phyloP scores from a whole-genome alignment of 2,797 vertebrate species.

The Schizopygopsis pylzovi region DNA sequence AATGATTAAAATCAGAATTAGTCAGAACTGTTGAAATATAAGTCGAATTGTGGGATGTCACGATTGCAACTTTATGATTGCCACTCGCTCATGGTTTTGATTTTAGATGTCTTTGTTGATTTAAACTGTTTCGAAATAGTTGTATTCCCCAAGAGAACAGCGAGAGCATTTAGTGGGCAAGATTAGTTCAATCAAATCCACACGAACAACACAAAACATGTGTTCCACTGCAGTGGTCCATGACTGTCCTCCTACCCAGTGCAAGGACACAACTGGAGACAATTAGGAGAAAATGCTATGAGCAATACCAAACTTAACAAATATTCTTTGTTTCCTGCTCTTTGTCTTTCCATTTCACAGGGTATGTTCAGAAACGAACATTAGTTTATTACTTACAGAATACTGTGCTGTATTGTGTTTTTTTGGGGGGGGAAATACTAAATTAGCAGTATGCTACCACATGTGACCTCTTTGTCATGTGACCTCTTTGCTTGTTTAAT shows the following conservation, averaged over 20 bases:
- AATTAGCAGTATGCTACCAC: not conserved
- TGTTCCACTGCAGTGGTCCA: conserved; percentile 43
- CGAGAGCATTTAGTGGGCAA: not conserved
- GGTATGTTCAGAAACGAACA: not conserved
- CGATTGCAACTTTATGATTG: not conserved
- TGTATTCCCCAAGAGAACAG: conserved; percentile 11
- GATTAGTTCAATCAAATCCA: conserved; percentile 40
- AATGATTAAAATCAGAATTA: not conserved
- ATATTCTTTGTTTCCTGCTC: conserved; percentile 65
- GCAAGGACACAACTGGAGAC: conserved; percentile 45
- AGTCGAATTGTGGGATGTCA: not conserved
- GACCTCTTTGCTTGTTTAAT: not conserved
- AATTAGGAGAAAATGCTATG: conserved; percentile 39
- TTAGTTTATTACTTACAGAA: not conserved
- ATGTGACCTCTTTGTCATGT: not conserved
- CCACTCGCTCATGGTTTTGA: conserved; percentile 15
- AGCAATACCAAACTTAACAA: conserved; percentile 66
- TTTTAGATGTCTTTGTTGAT: conserved; percentile 37
- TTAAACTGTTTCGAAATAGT: conserved; percentile 25
- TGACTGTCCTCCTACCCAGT: conserved; percentile 26
- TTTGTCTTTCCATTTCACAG: conserved; percentile 37
- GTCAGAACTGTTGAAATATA: not conserved
- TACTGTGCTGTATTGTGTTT: not conserved
- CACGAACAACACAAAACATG: conserved; percentile 47
- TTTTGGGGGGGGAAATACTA: not conserved